Base-by-base conservation (phyloP, 2,113 vertebrate species). In the Serilophus lunatus region DNA sequence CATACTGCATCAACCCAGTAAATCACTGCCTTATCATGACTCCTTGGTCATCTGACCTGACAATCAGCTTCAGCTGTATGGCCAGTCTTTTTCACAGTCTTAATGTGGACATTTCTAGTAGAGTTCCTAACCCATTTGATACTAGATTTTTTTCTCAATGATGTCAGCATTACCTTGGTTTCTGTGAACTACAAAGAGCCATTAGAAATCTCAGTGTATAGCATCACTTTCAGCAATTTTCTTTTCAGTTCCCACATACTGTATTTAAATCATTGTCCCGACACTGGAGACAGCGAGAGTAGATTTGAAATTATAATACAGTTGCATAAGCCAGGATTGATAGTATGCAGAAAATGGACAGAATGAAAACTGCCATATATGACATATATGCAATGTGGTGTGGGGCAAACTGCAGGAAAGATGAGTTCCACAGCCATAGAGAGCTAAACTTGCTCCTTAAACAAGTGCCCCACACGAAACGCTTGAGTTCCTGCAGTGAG, bases 201-300 rank as follows among this genome's bases (percentile, higher is more conserved):
- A 24, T 20, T 22, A 81, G 49, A 71, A 84, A 91, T 56, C 59
- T 81, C 57, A 15, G 10, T 19, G 31, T n/a, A 61, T 1, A 42
- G 49, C 24, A 33, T 40, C 15, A 14, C 35, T 91, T 87, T 59
- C 57, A 77, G 61, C 6, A 20, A 68, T 65, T 71, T 86, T 53
- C 50, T 71, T 72, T 65, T 82, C 36, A 44, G 4, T 51, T 91
- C 50, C 26, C 42, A 74, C 45, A 47, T 35, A 65, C 18, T 23
- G 56, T 29, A 18, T 88, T 70, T 77, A 86, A 88, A 91, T 65
- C 77, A 53, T 22, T 53, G 72, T 72, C 76, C 88, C 44, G 59
- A 65, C 50, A 68, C 2, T 44, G 63, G 26, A 75, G 53, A 71
- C 4, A 6, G 47, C 22, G 35, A 44, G 16, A 42, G 11, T 11